Base-by-base conservation (phyloP, 2,113 vertebrate species). In the Emydura subglobosa region DNA sequence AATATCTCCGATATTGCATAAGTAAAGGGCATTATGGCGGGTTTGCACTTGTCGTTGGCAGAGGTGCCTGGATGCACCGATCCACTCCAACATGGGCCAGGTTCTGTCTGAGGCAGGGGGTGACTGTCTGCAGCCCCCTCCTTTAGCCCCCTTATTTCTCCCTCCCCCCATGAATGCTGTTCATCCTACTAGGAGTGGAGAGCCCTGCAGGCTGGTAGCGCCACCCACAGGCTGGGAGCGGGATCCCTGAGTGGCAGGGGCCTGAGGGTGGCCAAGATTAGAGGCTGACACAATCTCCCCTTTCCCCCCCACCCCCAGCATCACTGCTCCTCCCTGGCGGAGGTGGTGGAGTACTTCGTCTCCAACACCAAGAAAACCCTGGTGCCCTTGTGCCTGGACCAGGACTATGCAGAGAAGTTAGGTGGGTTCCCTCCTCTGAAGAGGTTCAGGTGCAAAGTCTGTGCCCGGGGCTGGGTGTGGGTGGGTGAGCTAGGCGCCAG, bases 351-450 rank as follows among this genome's bases (percentile, higher is more conserved):
- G 87, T 98, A 97, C 81, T 97, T 99, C 49, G 93, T 99, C 34
- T 90, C 95, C 1, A 97, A 87, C n/a, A 98, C 98, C 4, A 96
- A 97, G 0, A 96, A 97, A 31, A 61, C 76, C 12, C 92, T 99
- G 82, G 88, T 90, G 39, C 99, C 99, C 5, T 98, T 99, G 74
- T 59, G 95, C 51, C 49, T 98, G 1, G 98, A 99, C 3, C 97
- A 97, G 12, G 53, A 95, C 21, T 99, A 99, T 2, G 98, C 98
- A 19, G 96, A 98, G 72, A 98, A 79, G 68, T 97, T 99, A 80
- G 97, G 99, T 99, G 85, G 34, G 98, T 95, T 59, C 24, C 22
- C 5, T 11, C 42, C 27, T 29, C 6, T 31, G 12, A 3, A 49
- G 42, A 9, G 42, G 12, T 49, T 44, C 25, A 21, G 34, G n/a